Base-by-base conservation (phyloP, 2,797 vertebrate genomes). In the Chrysolophus pictus region DNA sequence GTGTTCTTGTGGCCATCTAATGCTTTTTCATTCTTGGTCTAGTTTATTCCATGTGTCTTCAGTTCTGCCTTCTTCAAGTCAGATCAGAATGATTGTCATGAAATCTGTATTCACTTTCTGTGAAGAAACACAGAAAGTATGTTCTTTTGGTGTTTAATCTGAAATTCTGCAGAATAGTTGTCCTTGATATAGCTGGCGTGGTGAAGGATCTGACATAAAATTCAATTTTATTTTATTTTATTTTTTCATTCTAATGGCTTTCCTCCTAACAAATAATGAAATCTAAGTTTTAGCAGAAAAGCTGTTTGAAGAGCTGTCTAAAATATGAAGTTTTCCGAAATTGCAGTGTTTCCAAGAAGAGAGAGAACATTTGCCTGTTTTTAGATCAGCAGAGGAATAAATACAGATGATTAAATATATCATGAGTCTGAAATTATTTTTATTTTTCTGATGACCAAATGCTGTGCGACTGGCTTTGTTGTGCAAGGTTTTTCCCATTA, bases 401-500 rank as follows among this genome's bases (percentile, higher is more conserved):
- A 88, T 96, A 91, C 91, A 87, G 81, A 95, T 96, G 90, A 96
- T 96, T 87, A 91, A 95, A 96, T 91, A 91, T 94, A 95, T 96
- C 94, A 88, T 94, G 92, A 33, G 95, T 80, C 72, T 93, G 91
- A 93, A 87, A 83, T 95, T 95, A 95, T 94, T 95, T 96, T 95
- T 96, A 87, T 94, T 94, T 94, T 96, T 39, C 90, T 94, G 95
- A 88, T 93, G 88, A 73, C 79, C 91, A 84, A 89, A 80, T 95
- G 65, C 74, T 70, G 81, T 88, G 87, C 65, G 31, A 90, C 72
- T 77, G 90, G 86, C 88, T 95, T 95, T 91, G 75, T 85, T 85
- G 88, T 95, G 91, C 93, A 93, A 95, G 94, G 90, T 96, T 96
- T 96, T 96, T 94, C 95, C 92, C 90, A 53, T 91, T 90, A 92